Base-by-base conservation (phyloP, 2,888 invertebrate genomes). In the Drosophila mayaguana region DNA sequence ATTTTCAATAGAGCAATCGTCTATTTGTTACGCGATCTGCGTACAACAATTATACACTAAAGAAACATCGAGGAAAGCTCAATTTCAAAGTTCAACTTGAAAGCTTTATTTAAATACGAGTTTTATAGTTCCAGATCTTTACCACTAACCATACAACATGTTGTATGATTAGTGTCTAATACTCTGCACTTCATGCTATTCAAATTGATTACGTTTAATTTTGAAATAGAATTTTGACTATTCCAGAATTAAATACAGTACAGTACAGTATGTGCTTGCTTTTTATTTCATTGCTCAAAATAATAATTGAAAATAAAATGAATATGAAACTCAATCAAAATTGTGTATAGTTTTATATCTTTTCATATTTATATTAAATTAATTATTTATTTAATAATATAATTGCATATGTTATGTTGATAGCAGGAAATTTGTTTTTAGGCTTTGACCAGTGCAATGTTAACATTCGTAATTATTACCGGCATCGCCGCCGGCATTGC, bases 1-100 rank as follows among this genome's bases (percentile, higher is more conserved):
- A 87, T 63, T 81, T 81, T 72, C 69, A 57, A 72, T 78, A 75
- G 66, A 68, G 88, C 84, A 87, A 78, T 83, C 73, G 78, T 75
- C 73, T 72, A 72, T 69, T 71, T 80, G 69, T 60, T 56, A 38
- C n/a, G 28, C 42, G 40, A 34, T 32, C 43, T 20, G 46, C 25
- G n/a, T 16, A 71, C 34, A 46, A 20, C 11, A 36, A 50, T 45
- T 48, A 22, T 32, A 16, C 28, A 63, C 56, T 38, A 38, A 20
- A 28, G 7, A 6, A 48, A 12, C 9, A 36, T 12, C 46, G 25
- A 45, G 16, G 20, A n/a, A n/a, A 16, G 40, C 2, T n/a, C 40
- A n/a, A 40, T n/a, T 16, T 1, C 8, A 18, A 38, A 42, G 25
- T n/a, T 22, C 22, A 38, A 38, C 22, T 25, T 20, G 12, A 25